Evolutionary conservation across 2,888 invertebrate genomes (phyloP), one percentile per base, ranked within the genome.

Genomic region (Thecocarcelia acutangulata): DNA sequence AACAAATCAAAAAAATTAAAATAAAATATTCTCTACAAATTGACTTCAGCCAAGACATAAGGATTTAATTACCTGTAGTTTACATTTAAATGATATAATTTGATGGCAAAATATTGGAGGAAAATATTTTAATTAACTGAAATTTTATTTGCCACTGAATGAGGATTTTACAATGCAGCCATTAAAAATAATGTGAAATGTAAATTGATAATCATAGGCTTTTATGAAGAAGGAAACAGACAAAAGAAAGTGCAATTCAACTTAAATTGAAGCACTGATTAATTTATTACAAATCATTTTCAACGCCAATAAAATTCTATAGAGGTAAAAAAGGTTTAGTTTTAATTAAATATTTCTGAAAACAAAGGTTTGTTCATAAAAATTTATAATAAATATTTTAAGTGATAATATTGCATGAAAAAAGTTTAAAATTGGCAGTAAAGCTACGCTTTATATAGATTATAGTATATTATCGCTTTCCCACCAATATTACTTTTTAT

Each of bases 1-100:
- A 42, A 46, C 19, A 63, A 75, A 70, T 80, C 28, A 63, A 69
- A 24, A n/a, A n/a, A 12, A 74, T 33, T 21, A 64, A 15, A 74
- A 17, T 42, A 52, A 66, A 58, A 75, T 17, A 44, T 42, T 48
- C 15, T 46, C 40, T 40, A 15, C n/a, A 44, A 44, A 33, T 3
- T 46, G 52, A 46, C 61, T 61, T 44, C 52, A 68, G 28, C 42
- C 19, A 6, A 37, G 3, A 15, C 24, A 66, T 56, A 50, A 15
- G 42, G 6, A 52, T 46, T 68, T 68, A 68, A 76, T 76, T 59
- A 69, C 37, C 44, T 37, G 59, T 17, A 21, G 52, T 52, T 58
- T 50, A 52, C 15, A n/a, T 42, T 42, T 5, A 42, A 15, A 59
- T 52, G 42, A 59, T 48, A 59, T 21, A 52, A 76, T 75, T 59